Percentiles rank a stretch among this genome's conserved stretches.
Conservation (phyloP, 2,797 vertebrate genomes). For the Emys orbicularis region DNA sequence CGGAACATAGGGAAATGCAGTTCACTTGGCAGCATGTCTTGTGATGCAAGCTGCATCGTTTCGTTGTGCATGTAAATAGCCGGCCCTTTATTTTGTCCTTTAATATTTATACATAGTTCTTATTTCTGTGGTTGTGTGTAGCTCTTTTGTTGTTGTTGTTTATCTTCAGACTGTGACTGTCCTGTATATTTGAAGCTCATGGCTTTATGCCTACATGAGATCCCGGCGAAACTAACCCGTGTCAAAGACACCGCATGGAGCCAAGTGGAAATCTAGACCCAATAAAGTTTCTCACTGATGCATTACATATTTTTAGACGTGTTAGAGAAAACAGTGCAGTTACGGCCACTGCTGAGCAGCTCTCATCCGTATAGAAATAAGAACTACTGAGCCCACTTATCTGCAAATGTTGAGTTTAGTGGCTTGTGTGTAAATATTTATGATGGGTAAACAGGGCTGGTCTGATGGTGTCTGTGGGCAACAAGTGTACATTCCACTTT, state of each 20-base stretch:
- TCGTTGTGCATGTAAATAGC: background rate
- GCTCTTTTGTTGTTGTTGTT: rapidly evolving
- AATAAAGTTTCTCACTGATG: background rate
- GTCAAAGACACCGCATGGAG: background rate
- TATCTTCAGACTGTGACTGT: rapidly evolving
- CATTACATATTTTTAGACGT: too few relatives aligned
- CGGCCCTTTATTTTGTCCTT: background rate
- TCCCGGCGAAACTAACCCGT: background rate
- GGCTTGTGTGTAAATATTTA: background rate
- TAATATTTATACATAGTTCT: background rate
- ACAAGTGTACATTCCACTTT: conserved; percentile 50
- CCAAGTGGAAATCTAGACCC: background rate
- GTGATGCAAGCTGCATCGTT: background rate
- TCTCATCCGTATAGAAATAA: rapidly evolving
- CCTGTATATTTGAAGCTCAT: rapidly evolving
- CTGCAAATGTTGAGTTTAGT: background rate
- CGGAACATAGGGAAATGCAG: background rate
- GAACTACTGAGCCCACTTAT: rapidly evolving
- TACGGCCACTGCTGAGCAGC: background rate
- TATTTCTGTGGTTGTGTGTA: too few relatives aligned
- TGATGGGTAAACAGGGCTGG: background rate
- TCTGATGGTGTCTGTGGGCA: conserved; percentile 17
- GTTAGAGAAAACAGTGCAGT: background rate
- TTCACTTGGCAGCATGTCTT: background rate
- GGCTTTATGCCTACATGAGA: rapidly evolving